phyloP scores from a whole-genome alignment of 2,113 vertebrate genomes.

The Dasyprocta punctata region DNA sequence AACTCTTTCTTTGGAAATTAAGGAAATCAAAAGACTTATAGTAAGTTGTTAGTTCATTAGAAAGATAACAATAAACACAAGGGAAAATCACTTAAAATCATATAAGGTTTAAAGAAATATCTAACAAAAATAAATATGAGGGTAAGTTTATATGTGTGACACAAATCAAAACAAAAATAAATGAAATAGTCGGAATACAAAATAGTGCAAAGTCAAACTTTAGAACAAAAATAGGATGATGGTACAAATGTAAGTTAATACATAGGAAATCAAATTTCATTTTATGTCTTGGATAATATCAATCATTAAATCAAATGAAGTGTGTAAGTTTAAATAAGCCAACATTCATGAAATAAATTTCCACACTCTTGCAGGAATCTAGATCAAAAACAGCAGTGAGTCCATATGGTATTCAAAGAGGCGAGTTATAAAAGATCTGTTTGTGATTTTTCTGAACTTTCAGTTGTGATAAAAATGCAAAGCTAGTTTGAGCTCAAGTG shows the following conservation, averaged over 20 bases:
- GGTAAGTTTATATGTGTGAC: neutral
- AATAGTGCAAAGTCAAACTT: neutral
- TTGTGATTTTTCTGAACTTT: slow-evolving; percentile 37
- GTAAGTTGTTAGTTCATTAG: neutral
- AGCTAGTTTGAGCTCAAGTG: neutral
- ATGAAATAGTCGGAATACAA: neutral
- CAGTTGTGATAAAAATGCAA: slow-evolving; percentile 48
- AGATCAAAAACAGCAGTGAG: neutral
- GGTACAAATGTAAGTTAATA: neutral
- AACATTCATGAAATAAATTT: neutral
- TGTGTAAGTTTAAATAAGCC: neutral
- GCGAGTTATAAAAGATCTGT: neutral
- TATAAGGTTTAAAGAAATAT: neutral
- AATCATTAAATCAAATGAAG: neutral
- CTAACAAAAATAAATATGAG: neutral
- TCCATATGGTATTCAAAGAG: neutral
- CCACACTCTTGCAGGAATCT: neutral
- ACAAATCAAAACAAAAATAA: neutral
- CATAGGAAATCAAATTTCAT: neutral
- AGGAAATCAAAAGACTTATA: neutral
- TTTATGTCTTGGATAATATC: neutral
- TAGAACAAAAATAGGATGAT: neutral
- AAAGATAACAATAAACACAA: neutral
- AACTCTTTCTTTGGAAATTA: neutral
- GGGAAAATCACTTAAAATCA: neutral